Evolutionary conservation across 2,888 invertebrate species (phyloP), one percentile per base, ranked within the genome.

Genomic region (Sesamia inferens): DNA sequence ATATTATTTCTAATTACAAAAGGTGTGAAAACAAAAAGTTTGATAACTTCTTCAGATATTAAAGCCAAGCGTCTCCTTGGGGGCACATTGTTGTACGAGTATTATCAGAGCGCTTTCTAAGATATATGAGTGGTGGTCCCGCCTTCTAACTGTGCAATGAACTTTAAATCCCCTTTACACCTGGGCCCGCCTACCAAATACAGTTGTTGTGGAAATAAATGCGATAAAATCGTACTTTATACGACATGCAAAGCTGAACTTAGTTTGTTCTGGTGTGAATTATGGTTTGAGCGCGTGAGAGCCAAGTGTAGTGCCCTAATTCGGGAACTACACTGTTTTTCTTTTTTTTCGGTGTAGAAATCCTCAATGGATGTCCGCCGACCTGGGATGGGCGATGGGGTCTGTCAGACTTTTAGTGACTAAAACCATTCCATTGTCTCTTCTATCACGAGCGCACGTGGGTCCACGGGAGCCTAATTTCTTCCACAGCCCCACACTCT

Each of bases 81-180:
- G 86, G 89, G 89, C 85, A 88, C 90, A 93, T 90, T 91, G 90
- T 91, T 89, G 89, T 89, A 85, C 83, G 86, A 88, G 88, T 88
- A 92, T 94, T 94, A 94, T 94, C 93, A 93, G 90, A 90, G 90
- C 91, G 88, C 88, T 90, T 90, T 88, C 91, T 84, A 91, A 94
- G 93, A 95, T 95, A 95, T 94, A 95, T 91, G 94, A 90, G 90
- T 89, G 79, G 76, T 86, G 83, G 91, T 85, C 88, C 92, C 95
- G 92, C 95, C 95, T 91, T 92, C 92, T 90, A 91, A 90, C 94
- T 94, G 94, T 91, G 93, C 94, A 94, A 93, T 95, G 94, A 95
- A 95, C 95, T 95, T 95, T 94, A 94, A 94, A 94, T 92, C 92
- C 93, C 91, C 92, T 91, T 91, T 88, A 92, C 93, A 95, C 95